These are phyloP conservation scores for Serrognathus titanus DNA, from an alignment of 2,888 invertebrate genomes.

Conservation along the genomic window DNA sequence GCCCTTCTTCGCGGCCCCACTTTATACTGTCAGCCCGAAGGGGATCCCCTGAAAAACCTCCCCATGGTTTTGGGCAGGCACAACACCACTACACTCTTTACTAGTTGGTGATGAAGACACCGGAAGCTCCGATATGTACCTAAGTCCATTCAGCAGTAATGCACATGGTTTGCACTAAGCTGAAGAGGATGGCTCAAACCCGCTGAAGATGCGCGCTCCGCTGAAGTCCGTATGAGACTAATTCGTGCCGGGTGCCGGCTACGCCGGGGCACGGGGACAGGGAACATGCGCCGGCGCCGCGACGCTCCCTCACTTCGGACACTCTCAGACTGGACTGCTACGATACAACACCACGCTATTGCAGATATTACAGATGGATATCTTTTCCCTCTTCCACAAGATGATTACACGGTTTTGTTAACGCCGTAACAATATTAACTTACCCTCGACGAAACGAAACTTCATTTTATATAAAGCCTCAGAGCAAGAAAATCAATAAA, in stretches of 20 bases:
- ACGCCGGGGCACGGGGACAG: constrained; percentile 25
- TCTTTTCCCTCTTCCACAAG: constrained; percentile 9
- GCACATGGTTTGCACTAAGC: constrained; percentile 34
- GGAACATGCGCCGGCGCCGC: constrained; percentile 32
- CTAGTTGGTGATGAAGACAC: neutral
- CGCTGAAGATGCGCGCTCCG: constrained; percentile 23
- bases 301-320: constrained; percentile 26
- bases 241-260: constrained; percentile 26
- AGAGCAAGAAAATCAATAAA: too few species aligned
- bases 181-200: constrained; percentile 22
- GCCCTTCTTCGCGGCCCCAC: constrained; percentile 44
- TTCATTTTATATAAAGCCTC: too few species aligned
- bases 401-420: too few species aligned
- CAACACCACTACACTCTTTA: constrained; percentile 12
- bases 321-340: constrained; percentile 15
- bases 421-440: too few species aligned
- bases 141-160: constrained; percentile 25
- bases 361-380: constrained; percentile 13
- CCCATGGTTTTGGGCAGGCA: constrained; percentile 33
- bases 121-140: constrained; percentile 1
- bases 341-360: constrained; percentile 7
- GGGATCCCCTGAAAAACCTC: constrained; percentile 55
- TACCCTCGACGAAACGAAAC: too few species aligned
- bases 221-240: constrained; percentile 30
- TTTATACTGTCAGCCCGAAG: constrained; percentile 55